Percentiles rank a stretch among this genome's conserved stretches.
phyloP scores from a whole-genome alignment of 2,113 vertebrate species.

The Siphamia tubifer region DNA sequence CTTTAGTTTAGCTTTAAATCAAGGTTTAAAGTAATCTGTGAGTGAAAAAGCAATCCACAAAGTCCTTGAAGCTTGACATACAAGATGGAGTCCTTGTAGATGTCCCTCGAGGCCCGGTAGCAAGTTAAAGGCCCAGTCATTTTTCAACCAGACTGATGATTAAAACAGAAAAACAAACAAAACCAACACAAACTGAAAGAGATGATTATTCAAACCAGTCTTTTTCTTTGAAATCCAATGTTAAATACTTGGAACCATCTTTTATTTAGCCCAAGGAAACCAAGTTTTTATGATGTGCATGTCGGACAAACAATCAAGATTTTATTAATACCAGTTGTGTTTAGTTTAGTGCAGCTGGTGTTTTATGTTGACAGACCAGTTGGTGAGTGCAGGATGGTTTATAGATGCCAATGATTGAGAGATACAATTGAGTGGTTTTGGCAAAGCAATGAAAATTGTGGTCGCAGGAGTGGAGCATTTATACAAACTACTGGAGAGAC shows the following conservation, averaged over 20 bases:
- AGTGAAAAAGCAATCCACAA: background rate
- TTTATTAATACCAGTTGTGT: slow-evolving; percentile 10
- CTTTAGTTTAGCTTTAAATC: no score
- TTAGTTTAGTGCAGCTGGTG: slow-evolving; percentile 8
- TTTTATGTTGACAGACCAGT: slow-evolving; percentile 36
- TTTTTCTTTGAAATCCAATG: background rate
- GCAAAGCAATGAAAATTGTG: background rate
- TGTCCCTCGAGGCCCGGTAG: slow-evolving; percentile 6
- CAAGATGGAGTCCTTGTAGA: slow-evolving; percentile 7
- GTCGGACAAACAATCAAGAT: slow-evolving; percentile 9
- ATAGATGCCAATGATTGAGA: slow-evolving; percentile 14
- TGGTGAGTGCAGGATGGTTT: slow-evolving; percentile 34
- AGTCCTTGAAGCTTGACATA: slow-evolving; percentile 26
- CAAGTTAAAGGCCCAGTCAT: slow-evolving; percentile 14
- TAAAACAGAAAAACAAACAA: no score
- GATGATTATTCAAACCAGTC: background rate
- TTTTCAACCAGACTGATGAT: no score
- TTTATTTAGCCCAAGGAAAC: background rate
- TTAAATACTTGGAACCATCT: background rate
- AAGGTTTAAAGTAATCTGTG: slow-evolving; percentile 7
- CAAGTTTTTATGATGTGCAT: background rate
- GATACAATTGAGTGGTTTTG: slow-evolving; percentile 25
- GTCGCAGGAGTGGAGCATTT: slow-evolving; percentile 8
- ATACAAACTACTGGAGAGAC: background rate
- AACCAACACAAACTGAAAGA: no score